phyloP scores from a whole-genome alignment of 1,140 invertebrate genomes.

The Zeugodacus cucurbitae region DNA sequence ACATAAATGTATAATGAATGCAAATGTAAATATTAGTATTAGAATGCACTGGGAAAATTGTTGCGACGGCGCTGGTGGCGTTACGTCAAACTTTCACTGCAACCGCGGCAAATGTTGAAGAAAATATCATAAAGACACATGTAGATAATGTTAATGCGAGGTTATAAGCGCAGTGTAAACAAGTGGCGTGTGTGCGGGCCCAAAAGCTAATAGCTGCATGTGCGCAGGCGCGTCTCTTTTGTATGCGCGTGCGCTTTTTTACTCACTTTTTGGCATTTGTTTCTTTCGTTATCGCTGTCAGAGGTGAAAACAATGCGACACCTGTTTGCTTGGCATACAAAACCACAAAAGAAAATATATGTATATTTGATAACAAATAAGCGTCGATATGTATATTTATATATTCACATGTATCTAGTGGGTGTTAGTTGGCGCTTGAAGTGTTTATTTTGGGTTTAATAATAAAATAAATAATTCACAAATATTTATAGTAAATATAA shows the following conservation, averaged over 20 bases:
- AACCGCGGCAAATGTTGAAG: neutral
- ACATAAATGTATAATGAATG: neutral
- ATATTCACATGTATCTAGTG: too few relatives aligned
- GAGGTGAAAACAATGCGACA: slow-evolving; percentile 29
- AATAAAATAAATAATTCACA: neutral
- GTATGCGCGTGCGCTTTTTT: neutral
- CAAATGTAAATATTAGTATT: slow-evolving; percentile 12
- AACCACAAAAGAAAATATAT: neutral
- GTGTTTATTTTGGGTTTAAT: neutral
- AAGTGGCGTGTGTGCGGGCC: neutral
- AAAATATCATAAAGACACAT: neutral
- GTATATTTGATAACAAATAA: neutral
- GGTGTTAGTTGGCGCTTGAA: neutral
- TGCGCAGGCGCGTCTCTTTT: neutral
- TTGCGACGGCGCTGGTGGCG: neutral
- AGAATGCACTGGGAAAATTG: neutral
- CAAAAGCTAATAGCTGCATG: neutral
- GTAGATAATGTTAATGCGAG: neutral
- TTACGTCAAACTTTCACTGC: slow-evolving; percentile 33
- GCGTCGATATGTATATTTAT: neutral
- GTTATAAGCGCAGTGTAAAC: slow-evolving; percentile 24
- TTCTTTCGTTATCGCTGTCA: neutral
- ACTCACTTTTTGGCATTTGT: slow-evolving; percentile 2
- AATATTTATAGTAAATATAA: neutral
- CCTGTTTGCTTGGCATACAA: neutral